Evolutionary conservation across 2,888 invertebrate species (phyloP), one percentile per base, ranked within the genome.

Genomic region (Oegoconia quadripuncta): DNA sequence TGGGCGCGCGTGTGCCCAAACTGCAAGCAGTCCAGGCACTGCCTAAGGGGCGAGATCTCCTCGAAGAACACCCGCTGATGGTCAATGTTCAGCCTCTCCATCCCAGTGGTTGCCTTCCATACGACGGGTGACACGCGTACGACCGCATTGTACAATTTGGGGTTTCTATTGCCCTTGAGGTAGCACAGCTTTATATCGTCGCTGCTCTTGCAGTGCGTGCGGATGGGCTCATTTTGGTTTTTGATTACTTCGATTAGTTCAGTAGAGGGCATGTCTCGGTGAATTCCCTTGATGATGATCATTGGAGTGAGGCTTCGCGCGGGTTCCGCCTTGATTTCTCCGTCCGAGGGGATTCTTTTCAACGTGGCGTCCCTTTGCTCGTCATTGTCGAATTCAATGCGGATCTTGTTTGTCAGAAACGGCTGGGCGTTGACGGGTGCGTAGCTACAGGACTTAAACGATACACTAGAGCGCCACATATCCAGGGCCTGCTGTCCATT

Each of bases 21-120:
- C 17, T 36, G 39, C 4, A 43, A 27, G 20, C 39, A 43, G 5
- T 14, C 6, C 17, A 11, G 20, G 15, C 43, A 43, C 23, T 41
- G 41, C 2, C 20, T 6, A 8, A 41, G 27, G 1, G 41, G 37
- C 3, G 32, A 31, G 33, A 36, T 33, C 11, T 37, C 37, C 4
- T 41, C 41, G 2, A 34, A 36, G 18, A 39, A 39, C 7, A 39
- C 34, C 8, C 34, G 32, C 22, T 43, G 39, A 22, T 43, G 37
- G 33, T 43, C 43, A 2, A 43, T 3, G 4, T 14, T 15, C 2
- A 43, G n/a, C 12, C 29, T 27, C 9, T 12, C 25, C 12, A 14
- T 2, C 3, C 18, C 7, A 6, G 17, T 25, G 2, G 18, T 17
- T 2, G 5, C 16, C 8, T 11, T 15, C 16, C 17, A 39, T 1